Evolutionary conservation across 1,140 invertebrate species (phyloP).

Genomic region (Eufriesea mexicana): DNA sequence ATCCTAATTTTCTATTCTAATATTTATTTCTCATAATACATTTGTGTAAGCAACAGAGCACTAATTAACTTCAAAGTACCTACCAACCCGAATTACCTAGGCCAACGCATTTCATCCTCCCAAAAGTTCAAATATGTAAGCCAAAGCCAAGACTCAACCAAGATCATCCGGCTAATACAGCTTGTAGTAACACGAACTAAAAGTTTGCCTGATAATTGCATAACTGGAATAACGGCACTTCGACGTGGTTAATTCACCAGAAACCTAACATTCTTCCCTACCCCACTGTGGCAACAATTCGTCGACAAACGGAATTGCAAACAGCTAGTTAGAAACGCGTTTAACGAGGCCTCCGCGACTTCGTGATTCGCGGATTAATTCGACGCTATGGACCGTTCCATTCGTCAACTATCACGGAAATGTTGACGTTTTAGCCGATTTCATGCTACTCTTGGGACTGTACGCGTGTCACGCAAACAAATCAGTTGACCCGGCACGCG

Average conservation of each 20-base stretch:
- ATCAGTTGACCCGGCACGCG: neutral
- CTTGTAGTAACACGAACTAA: neutral
- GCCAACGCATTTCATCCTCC: too few species aligned
- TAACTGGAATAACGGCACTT: conserved; percentile 48
- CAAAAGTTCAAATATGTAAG: too few species aligned
- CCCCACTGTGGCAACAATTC: too few species aligned
- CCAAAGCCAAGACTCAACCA: too few species aligned
- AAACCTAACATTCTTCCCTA: neutral
- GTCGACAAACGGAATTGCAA: conserved; percentile 8
- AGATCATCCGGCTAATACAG: too few species aligned
- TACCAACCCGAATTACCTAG: too few species aligned
- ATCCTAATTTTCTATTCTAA: too few species aligned
- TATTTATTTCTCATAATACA: too few species aligned
- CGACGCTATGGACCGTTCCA: neutral
- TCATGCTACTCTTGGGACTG: neutral
- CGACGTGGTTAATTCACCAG: neutral
- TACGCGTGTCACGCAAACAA: neutral
- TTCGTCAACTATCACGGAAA: neutral
- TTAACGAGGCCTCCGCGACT: neutral
- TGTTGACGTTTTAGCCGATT: neutral
- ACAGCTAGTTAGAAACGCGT: neutral
- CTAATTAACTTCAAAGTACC: too few species aligned
- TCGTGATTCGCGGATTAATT: conserved; percentile 26
- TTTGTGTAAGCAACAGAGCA: too few species aligned
- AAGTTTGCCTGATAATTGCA: conserved; percentile 35